These are phyloP conservation scores for Nannoperca obscura DNA, from an alignment of 2,797 vertebrate genomes.

Conservation along the genomic window DNA sequence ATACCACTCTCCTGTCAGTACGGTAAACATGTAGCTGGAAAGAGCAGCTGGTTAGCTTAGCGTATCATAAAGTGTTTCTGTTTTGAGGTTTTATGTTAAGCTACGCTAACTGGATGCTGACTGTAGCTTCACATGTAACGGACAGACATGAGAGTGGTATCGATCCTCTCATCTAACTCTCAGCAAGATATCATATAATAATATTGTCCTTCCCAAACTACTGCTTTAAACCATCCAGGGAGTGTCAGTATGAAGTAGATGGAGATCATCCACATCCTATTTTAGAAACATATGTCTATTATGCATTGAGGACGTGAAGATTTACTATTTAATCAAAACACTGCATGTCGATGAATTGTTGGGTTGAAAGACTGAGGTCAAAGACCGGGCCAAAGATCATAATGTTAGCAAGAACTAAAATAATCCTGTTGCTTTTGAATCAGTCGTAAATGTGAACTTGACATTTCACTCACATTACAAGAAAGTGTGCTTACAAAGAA, in stretches of 20 bases:
- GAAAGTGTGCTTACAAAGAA: neutral
- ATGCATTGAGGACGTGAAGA: neutral
- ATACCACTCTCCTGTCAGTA: too few species aligned
- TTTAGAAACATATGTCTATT: neutral
- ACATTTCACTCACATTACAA: slow-evolving; percentile 1
- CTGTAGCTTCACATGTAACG: too few species aligned
- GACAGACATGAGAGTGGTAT: neutral
- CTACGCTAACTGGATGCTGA: too few species aligned
- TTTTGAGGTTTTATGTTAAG: too few species aligned
- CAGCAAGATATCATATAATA: neutral
- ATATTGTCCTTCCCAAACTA: neutral
- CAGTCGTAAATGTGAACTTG: slow-evolving; percentile 20
- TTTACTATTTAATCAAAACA: slow-evolving; percentile 18
- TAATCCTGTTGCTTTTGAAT: slow-evolving; percentile 14
- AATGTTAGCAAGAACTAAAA: neutral
- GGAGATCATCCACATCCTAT: neutral
- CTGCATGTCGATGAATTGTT: neutral
- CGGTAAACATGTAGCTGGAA: too few species aligned
- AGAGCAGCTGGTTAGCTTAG: too few species aligned
- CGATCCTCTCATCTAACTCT: neutral
- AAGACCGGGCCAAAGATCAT: slow-evolving; percentile 2
- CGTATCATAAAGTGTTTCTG: too few species aligned
- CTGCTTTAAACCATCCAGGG: neutral
- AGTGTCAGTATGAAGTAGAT: neutral
- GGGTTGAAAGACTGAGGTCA: slow-evolving; percentile 14